Evolutionary conservation across 2,888 invertebrate species (phyloP).

Genomic region (Ariolimax columbianus): DNA sequence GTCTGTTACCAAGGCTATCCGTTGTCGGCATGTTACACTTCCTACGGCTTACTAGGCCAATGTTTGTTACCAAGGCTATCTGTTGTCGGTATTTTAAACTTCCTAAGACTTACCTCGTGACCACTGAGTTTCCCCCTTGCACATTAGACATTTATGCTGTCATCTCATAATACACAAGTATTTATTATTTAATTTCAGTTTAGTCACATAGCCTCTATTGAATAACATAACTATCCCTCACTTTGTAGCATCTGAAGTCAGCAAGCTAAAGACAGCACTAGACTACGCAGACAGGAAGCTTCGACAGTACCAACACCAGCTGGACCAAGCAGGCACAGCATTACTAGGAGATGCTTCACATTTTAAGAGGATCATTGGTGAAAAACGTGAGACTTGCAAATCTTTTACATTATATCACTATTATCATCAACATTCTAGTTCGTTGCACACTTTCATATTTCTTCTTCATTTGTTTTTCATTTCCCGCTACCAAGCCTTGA

Average conservation of each 20-base stretch:
- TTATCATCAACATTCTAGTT: neutral
- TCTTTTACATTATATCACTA: neutral
- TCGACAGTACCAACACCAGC: slow-evolving; percentile 58
- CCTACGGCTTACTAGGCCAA: too few relatives aligned
- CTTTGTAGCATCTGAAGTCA: slow-evolving; percentile 58
- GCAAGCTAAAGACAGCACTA: slow-evolving; percentile 60
- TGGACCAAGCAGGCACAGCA: slow-evolving; percentile 60
- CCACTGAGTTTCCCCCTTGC: too few relatives aligned
- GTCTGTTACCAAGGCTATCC: too few relatives aligned
- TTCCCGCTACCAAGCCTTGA: too few relatives aligned
- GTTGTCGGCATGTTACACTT: too few relatives aligned
- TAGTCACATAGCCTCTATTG: neutral
- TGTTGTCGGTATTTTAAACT: too few relatives aligned
- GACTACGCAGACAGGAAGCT: slow-evolving; percentile 64
- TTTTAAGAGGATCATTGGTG: slow-evolving; percentile 54
- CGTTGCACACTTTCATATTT: neutral
- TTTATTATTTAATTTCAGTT: neutral
- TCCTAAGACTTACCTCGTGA: too few relatives aligned
- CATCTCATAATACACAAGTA: too few relatives aligned
- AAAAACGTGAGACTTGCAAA: neutral
- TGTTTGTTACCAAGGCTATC: too few relatives aligned
- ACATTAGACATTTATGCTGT: too few relatives aligned
- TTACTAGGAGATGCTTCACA: slow-evolving; percentile 63
- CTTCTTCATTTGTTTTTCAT: neutral
- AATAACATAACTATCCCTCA: neutral